Evolutionary conservation across 2,113 vertebrate species (phyloP).

Genomic region (Panurus biarmicus): DNA sequence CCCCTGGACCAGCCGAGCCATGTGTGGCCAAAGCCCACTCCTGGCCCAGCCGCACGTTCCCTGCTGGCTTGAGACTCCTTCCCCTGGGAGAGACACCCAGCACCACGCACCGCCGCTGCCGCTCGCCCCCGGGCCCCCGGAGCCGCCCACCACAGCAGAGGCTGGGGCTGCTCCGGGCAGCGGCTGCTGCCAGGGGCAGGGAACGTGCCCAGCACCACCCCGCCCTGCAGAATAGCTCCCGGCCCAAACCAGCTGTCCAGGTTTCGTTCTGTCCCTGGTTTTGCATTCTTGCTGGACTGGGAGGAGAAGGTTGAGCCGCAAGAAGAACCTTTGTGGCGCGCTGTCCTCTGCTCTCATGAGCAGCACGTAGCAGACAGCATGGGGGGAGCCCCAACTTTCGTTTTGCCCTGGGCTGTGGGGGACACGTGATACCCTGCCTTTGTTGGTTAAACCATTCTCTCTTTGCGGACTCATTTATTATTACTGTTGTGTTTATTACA

Average conservation of each 20-base stretch:
- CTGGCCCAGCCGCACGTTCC: rapidly evolving
- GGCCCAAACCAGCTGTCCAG: background rate
- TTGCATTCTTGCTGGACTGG: background rate
- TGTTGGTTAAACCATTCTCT: background rate
- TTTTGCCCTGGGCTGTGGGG: rapidly evolving
- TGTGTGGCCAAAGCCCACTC: rapidly evolving
- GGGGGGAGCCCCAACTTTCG: background rate
- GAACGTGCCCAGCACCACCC: rapidly evolving
- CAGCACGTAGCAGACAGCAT: rapidly evolving
- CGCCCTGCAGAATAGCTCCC: rapidly evolving
- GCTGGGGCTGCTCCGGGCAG: no score
- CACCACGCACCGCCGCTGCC: no score
- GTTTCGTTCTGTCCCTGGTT: no score
- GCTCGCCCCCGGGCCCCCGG: background rate
- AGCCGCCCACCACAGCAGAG: background rate
- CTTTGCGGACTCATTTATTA: background rate
- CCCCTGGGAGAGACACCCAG: background rate
- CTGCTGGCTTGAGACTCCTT: no score
- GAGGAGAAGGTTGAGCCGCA: background rate
- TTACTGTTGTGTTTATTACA: background rate
- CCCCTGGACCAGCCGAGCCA: rapidly evolving
- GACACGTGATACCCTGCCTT: background rate
- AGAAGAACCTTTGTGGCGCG: background rate
- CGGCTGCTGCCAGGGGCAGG: rapidly evolving
- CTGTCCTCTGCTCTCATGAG: background rate